Evolutionary conservation across 2,797 vertebrate species (phyloP), one percentile per base, ranked within the genome.

Genomic region (Mergus octosetaceus): DNA sequence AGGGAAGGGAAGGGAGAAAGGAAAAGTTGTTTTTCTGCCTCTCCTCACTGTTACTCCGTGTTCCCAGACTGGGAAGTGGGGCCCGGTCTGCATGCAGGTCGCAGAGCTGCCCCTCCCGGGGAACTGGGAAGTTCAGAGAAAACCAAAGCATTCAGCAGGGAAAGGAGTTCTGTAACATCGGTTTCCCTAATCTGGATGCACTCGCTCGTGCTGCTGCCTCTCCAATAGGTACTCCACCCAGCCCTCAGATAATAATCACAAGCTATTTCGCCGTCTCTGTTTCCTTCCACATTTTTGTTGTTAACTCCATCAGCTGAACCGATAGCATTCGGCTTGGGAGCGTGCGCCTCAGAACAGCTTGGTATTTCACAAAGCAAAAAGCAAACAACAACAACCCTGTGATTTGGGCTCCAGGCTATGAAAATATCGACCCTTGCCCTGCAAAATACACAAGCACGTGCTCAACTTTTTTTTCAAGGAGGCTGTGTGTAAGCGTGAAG

Each of bases 221-320:
- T 91, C 88, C 94, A 96, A 58, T 27, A 94, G 80, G 58, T 81
- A 74, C 90, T 96, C 93, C 93, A 95, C 87, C 95, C 94, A 95
- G 78, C 85, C 89, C 96, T 97, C 94, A 89, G 82, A 95, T 97
- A 97, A 96, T 96, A 97, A 97, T 58, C 91, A 96, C 92, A n/a
- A 94, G 89, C 92, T 92, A 76, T 92, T 94, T 93, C 3, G 12
- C 62, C 92, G 73, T 39, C 85, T 96, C 85, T 86, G 51, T 77
- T 93, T 94, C 95, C 93, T 95, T 94, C 80, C 94, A 68, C 91
- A 94, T 94, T 96, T 96, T 91, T 96, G 87, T 90, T 94, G 92
- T 96, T 97, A 97, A 97, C 95, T 96, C 95, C 77, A 91, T 96
- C 94, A 75, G 89, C 93, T 73, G 73, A 68, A 88, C 12, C 49